phyloP scores from a whole-genome alignment of 2,113 vertebrate species.

The Ariopsis seemanni region DNA sequence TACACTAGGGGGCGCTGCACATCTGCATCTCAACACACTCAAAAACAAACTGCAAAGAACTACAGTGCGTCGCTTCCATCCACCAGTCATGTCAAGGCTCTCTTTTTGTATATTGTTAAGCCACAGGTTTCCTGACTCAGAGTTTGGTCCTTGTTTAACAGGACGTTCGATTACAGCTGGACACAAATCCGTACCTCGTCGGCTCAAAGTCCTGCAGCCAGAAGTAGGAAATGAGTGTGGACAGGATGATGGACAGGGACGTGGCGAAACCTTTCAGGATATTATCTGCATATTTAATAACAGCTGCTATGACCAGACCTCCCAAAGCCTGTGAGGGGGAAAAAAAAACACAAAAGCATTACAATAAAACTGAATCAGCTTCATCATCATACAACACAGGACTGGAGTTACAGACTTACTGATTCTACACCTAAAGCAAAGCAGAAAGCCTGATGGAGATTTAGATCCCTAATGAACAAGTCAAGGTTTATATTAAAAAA shows the following conservation, averaged over 20 bases:
- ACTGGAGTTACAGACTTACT: neutral
- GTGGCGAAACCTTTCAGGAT: constrained; percentile 98
- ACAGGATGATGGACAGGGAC: constrained; percentile 96
- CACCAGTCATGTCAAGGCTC: neutral
- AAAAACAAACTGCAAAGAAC: neutral
- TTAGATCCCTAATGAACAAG: neutral
- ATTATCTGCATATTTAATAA: constrained; percentile 98
- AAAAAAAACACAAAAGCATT: neutral
- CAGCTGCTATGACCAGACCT: constrained; percentile 94
- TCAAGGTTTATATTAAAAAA: neutral
- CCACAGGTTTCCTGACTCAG: neutral
- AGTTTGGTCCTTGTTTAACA: neutral
- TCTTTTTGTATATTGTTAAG: neutral
- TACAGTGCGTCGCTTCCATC: neutral
- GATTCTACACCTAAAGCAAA: neutral
- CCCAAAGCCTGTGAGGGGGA: constrained; percentile 84
- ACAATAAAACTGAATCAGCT: neutral
- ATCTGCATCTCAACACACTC: neutral
- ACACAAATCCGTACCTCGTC: constrained; percentile 75
- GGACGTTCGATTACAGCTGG: neutral
- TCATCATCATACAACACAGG: neutral
- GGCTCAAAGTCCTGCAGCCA: constrained; percentile 94
- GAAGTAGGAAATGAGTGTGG: constrained; percentile 95
- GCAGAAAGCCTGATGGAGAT: neutral
- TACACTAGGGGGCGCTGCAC: neutral